Evolutionary conservation across 1,140 invertebrate species (phyloP).

Genomic region (Zaprionus ornatus): DNA sequence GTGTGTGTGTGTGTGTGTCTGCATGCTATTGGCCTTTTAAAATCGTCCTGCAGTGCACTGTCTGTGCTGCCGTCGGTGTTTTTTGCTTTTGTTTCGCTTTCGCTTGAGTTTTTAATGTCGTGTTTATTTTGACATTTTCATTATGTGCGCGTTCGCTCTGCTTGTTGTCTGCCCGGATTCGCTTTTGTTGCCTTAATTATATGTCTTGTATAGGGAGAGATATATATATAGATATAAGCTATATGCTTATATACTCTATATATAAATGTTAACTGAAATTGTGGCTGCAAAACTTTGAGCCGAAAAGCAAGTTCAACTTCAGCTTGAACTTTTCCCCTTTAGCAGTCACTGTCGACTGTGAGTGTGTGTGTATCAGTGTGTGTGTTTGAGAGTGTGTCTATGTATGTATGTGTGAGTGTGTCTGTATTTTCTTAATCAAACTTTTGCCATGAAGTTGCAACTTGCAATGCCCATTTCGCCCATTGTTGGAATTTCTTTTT

Average conservation of each 20-base stretch:
- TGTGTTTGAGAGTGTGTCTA: background rate
- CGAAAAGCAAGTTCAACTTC: constrained; percentile 26
- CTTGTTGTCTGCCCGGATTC: constrained; percentile 47
- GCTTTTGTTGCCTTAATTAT: constrained; percentile 41
- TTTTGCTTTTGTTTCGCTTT: constrained; percentile 30
- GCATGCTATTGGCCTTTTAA: constrained; percentile 73
- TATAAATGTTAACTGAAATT: constrained; percentile 12
- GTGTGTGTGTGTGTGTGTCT: constrained; percentile 12
- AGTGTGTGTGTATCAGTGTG: background rate
- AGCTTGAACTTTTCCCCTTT: constrained; percentile 34
- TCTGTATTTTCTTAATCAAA: constrained; percentile 58
- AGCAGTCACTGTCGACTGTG: background rate
- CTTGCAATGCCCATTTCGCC: constrained; percentile 40
- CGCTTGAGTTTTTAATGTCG: constrained; percentile 72
- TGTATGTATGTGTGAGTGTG: background rate
- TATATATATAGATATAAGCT: background rate
- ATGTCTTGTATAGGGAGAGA: constrained; percentile 6
- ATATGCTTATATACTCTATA: background rate
- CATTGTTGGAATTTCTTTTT: constrained; percentile 64
- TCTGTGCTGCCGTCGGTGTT: constrained; percentile 46
- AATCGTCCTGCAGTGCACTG: constrained; percentile 62
- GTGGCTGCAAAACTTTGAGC: background rate
- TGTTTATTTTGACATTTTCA: constrained; percentile 83
- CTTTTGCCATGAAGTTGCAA: constrained; percentile 54
- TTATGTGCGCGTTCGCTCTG: constrained; percentile 56